Base-by-base conservation (phyloP, 2,797 vertebrate species). In the Smutsia gigantea region DNA sequence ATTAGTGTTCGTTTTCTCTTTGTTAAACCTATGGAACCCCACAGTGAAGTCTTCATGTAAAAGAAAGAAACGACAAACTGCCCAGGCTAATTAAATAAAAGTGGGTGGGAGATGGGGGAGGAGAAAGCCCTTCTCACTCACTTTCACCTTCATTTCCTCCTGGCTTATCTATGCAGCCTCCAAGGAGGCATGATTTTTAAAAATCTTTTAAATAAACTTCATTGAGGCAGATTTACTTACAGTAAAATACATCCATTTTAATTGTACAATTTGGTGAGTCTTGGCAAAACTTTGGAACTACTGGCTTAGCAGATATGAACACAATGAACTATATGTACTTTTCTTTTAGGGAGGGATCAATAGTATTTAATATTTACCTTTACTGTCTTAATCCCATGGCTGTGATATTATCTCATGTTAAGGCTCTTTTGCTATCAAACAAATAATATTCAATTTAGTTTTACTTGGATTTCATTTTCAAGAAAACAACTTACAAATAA, bases 401-500 rank as follows among this genome's bases (percentile, higher is more conserved):
- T 78, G 3, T 71, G 29, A 34, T 29, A 72, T 75, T 5, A 64
- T 34, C 42, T 74, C 15, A 25, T 79, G 49, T 64, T 59, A 92
- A 53, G 11, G 18, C 37, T 75, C 59, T 11, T 95, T 86, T 90
- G 42, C 25, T 57, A 71, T 69, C 59, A 81, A 75, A 91, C 19
- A 92, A 75, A 74, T 68, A 78, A 66, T 51, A 92, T n/a, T 19
- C 29, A 66, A 61, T 89, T 83, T 51, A 46, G 29, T 92, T 95
- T 89, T 57, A 49, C 49, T 72, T 77, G 27, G 31, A 55, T 64
- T 93, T 90, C 31, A 90, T 17, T 46, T 46, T 37, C 49, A 71
- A 42, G 46, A 82, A 71, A 81, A 74, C 23, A 71, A 75, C 46
- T 63, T 93, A 37, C 2, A 93, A 71, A 79, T 82, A 55, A 87